Evolutionary conservation across 2,113 vertebrate genomes (phyloP).

Genomic region (Cisticola juncidis): DNA sequence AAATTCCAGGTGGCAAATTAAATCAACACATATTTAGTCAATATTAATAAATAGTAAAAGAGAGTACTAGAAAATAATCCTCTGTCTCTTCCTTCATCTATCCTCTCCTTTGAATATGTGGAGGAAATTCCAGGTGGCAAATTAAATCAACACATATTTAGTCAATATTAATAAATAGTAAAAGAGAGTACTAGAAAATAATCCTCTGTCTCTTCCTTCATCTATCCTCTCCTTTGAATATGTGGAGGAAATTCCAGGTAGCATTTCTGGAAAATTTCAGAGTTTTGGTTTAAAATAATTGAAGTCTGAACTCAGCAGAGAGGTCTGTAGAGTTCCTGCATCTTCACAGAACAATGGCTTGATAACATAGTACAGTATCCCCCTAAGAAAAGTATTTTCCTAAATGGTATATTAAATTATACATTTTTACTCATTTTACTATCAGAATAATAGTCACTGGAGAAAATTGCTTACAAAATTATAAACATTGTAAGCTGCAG

Average conservation of each 20-base stretch:
- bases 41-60: not conserved
- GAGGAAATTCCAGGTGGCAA: not conserved
- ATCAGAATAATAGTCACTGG: not conserved
- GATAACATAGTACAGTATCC: not conserved
- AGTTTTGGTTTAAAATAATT: not conserved
- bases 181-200: not conserved
- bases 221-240: not conserved
- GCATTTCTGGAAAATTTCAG: not conserved
- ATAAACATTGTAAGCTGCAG: not conserved
- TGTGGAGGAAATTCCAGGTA: not conserved
- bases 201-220: not conserved
- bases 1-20: not conserved
- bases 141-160: not conserved
- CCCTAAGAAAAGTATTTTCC: not conserved
- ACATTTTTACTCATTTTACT: not conserved
- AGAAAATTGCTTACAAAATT: not conserved
- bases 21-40: not conserved
- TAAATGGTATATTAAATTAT: not conserved
- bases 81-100: not conserved
- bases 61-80: not conserved
- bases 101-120: not conserved
- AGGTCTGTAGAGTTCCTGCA: not conserved
- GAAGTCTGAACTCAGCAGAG: not conserved
- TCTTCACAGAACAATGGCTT: not conserved
- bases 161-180: not conserved